Percentiles rank a stretch among this genome's conserved stretches.
Evolutionary conservation across 1,140 invertebrate genomes (phyloP).

Genomic region (Drosophila carrolli): DNA sequence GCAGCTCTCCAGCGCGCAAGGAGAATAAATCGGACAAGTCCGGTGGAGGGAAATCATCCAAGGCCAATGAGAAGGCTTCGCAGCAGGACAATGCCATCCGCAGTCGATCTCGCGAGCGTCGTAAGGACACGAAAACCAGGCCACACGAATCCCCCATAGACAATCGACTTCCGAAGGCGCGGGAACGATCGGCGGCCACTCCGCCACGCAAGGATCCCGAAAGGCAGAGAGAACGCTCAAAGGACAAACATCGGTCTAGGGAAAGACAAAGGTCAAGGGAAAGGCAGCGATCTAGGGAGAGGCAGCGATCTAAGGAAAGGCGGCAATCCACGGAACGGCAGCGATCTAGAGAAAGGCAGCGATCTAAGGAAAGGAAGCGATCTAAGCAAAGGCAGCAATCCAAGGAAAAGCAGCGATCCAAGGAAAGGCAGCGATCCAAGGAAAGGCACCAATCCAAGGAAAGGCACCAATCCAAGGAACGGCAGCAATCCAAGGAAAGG

Average conservation of each 20-base stretch:
- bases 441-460: slow-evolving; percentile 22
- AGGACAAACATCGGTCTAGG: slow-evolving; percentile 36
- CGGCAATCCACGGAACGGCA: neutral
- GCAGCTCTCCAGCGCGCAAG: slow-evolving; percentile 50
- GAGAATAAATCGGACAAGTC: slow-evolving; percentile 51
- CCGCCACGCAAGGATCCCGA: slow-evolving; percentile 43
- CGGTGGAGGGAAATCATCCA: slow-evolving; percentile 19
- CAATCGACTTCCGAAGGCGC: slow-evolving; percentile 29
- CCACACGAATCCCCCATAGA: slow-evolving; percentile 46
- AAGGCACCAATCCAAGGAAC: slow-evolving; percentile 12
- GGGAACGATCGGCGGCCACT: slow-evolving; percentile 25
- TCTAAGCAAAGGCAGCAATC: neutral
- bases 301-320: slow-evolving; percentile 18
- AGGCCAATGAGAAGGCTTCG: slow-evolving; percentile 21
- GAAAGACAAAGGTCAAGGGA: slow-evolving; percentile 38
- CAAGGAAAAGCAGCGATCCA: slow-evolving; percentile 18
- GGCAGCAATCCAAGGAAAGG: slow-evolving; percentile 1
- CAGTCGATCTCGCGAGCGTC: slow-evolving; percentile 66
- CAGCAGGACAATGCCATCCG: slow-evolving; percentile 58
- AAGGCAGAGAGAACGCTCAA: slow-evolving; percentile 29
- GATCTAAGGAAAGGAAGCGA: slow-evolving; percentile 14
- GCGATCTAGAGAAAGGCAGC: slow-evolving; percentile 15
- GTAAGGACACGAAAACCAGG: slow-evolving; percentile 44
- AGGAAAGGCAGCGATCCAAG: neutral
- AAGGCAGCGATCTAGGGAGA: slow-evolving; percentile 18